Conservation (phyloP, 2,888 invertebrate species). For the Clunio marinus region DNA sequence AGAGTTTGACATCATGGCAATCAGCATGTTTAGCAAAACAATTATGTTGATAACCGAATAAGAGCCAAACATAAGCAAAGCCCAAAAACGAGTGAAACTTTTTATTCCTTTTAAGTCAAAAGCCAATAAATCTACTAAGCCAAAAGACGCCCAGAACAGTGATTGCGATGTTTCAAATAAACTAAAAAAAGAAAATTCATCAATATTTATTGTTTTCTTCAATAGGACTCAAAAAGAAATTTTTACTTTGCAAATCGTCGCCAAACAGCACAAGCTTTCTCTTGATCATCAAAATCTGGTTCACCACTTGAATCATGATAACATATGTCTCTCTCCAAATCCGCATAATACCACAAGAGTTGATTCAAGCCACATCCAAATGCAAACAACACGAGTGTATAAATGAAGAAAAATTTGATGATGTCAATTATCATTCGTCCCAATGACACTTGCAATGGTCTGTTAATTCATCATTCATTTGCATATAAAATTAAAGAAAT, state of each 20-base stretch:
- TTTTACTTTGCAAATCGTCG: constrained; percentile 80
- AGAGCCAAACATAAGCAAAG: constrained; percentile 93
- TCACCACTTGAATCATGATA: constrained; percentile 68
- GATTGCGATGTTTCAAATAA: constrained; percentile 97
- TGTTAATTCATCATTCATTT: background rate
- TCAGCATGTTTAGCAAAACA: constrained; percentile 11
- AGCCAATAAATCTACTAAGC: constrained; percentile 87
- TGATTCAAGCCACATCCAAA: constrained; percentile 76
- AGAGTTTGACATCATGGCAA: constrained; percentile 96
- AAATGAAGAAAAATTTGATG: constrained; percentile 93
- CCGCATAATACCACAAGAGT: constrained; percentile 83
- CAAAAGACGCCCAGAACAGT: constrained; percentile 97
- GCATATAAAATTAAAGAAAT: constrained; percentile 43
- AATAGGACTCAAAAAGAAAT: constrained; percentile 16
- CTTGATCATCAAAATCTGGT: constrained; percentile 80
- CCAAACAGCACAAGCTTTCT: constrained; percentile 81
- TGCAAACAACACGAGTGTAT: constrained; percentile 85
- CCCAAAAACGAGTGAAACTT: constrained; percentile 94
- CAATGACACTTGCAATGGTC: constrained; percentile 72
- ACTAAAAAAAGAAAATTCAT: constrained; percentile 57
- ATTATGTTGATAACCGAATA: constrained; percentile 97
- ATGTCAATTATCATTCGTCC: constrained; percentile 94
- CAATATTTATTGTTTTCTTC: constrained; percentile 8
- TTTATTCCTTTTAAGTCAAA: constrained; percentile 94
- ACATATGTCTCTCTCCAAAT: constrained; percentile 80